Evolutionary conservation across 1,140 invertebrate genomes (phyloP), one percentile per base, ranked within the genome.

Genomic region (Lordiphosa mommai): DNA sequence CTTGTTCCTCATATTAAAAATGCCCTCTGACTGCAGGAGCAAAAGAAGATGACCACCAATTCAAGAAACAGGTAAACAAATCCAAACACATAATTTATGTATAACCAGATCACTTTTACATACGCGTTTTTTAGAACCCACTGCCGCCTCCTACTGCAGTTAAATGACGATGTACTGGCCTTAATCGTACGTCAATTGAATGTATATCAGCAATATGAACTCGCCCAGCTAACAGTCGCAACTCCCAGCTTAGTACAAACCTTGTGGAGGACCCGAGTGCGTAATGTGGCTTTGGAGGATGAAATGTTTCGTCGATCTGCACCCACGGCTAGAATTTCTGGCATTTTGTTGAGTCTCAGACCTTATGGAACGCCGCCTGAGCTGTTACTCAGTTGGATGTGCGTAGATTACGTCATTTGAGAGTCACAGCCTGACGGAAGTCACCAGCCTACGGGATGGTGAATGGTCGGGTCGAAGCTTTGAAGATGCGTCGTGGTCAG

Each of bases 91-190:
- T 7, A 36, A 27, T 37, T 46, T 29, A 14, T n/a, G 23, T 7
- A 44, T 12, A 27, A 9, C 10, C 8, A 29, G 9, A 20, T 29
- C 8, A 13, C 8, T 8, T 27, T 2, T 1, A 29, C 20, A 3
- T 5, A n/a, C n/a, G n/a, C 23, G 7, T 4, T 23, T 10, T 33
- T 3, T 14, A 76, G 66, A 30, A 2, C 9, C 34, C 7, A 41
- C 10, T 16, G n/a, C 61, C 2, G 16, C 43, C 1, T 69, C 72
- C 0, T 23, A 27, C 57, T 80, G 53, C 71, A 86, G 29, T 60
- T 86, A 2, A 86, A 86, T 13, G 82, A 86, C 37, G 82, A 86
- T 58, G 84, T 86, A 6, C 17, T 86, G 56, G 60, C 61, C 4
- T n/a, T 82, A 13, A 86, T 86, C 13, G 12, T 86, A 10, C 13